Evolutionary conservation across 2,113 vertebrate species (phyloP).

Genomic region (Oxyura jamaicensis): DNA sequence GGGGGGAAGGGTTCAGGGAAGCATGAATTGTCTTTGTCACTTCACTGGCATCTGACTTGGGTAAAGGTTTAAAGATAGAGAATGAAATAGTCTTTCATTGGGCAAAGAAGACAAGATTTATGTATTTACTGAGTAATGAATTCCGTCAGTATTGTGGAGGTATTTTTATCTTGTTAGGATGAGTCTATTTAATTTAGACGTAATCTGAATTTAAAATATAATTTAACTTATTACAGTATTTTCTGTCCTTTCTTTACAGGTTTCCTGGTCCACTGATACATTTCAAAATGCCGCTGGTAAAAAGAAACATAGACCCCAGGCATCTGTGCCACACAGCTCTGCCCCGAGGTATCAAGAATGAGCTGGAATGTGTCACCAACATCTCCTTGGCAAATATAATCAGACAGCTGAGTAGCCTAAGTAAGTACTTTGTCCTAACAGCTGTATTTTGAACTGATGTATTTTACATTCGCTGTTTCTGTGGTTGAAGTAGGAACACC

Average conservation of each 20-base stretch:
- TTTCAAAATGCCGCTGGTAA: constrained; percentile 93
- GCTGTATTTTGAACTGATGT: neutral
- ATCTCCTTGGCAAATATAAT: constrained; percentile 98
- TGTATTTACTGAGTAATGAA: neutral
- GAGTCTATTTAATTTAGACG: neutral
- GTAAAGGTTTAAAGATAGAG: neutral
- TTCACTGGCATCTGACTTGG: neutral
- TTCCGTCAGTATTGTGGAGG: neutral
- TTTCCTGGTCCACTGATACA: constrained; percentile 69
- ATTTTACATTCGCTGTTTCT: neutral
- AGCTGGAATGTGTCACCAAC: constrained; percentile 98
- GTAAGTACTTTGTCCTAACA: constrained; percentile 82
- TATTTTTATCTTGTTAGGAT: neutral
- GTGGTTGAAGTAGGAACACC: neutral
- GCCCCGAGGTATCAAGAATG: constrained; percentile 94
- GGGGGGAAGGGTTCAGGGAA: rapidly evolving
- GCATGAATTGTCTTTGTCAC: neutral
- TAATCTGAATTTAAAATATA: neutral
- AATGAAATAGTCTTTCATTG: neutral
- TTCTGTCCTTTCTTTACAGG: constrained; percentile 67
- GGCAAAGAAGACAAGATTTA: neutral
- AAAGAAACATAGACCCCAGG: constrained; percentile 98
- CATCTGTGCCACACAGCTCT: constrained; percentile 97
- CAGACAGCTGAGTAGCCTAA: constrained; percentile 97
- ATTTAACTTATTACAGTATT: neutral